phyloP scores from a whole-genome alignment of 1,140 invertebrate genomes.

The Luehdorfia chinensis region DNA sequence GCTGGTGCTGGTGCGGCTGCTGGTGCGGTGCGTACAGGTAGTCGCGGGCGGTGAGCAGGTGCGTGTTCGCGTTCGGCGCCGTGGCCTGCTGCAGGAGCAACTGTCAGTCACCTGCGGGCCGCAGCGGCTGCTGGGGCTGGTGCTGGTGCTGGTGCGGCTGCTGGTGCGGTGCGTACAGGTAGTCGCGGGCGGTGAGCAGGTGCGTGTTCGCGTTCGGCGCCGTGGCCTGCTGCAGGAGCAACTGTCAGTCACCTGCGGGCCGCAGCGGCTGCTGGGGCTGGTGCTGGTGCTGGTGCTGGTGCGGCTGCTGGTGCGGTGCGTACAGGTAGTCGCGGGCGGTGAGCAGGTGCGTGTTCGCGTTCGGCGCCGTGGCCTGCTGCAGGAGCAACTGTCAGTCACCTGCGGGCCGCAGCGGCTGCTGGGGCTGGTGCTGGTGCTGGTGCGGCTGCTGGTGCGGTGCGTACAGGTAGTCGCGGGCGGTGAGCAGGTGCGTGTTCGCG shows the following conservation, averaged over 20 bases:
- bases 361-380: too few species aligned
- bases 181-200: conserved; percentile 47
- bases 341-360: conserved; percentile 61
- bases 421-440: conserved; percentile 1
- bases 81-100: too few species aligned
- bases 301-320: conserved; percentile 19
- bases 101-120: too few species aligned
- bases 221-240: too few species aligned
- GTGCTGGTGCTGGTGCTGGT: too few species aligned
- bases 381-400: too few species aligned
- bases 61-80: too few species aligned
- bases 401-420: not conserved
- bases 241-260: too few species aligned
- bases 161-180: conserved; percentile 28
- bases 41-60: conserved; percentile 48
- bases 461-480: conserved; percentile 41
- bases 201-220: conserved; percentile 67
- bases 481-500: conserved; percentile 61
- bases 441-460: conserved; percentile 27
- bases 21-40: conserved; percentile 31
- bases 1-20: not conserved
- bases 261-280: too few species aligned
- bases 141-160: not conserved
- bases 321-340: conserved; percentile 42
- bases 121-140: too few species aligned